phyloP scores from a whole-genome alignment of 2,797 vertebrate genomes.

The Crax fasciolata region DNA sequence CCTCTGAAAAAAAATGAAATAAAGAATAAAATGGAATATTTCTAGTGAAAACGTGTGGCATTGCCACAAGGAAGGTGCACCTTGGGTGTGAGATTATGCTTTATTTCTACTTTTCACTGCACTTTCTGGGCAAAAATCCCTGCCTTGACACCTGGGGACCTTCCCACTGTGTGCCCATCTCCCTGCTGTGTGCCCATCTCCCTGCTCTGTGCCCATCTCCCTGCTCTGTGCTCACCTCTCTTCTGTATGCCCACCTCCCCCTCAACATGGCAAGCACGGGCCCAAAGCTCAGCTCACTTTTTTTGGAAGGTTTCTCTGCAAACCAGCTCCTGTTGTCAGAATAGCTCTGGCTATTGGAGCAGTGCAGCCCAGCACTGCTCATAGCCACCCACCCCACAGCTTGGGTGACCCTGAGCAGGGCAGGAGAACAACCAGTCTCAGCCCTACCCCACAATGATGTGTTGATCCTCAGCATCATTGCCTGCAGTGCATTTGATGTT shows the following conservation, averaged over 20 bases:
- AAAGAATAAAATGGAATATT: not conserved
- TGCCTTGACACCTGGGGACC: not conserved
- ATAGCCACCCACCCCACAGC: not conserved
- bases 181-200: not conserved
- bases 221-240: not conserved
- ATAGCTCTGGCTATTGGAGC: not conserved
- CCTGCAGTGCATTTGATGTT: not conserved
- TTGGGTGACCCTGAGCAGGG: fast-evolving
- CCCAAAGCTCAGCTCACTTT: not conserved
- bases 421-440: not conserved
- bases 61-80: not conserved
- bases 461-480: not conserved
- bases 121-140: not conserved
- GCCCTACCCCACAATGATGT: not conserved
- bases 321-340: not conserved
- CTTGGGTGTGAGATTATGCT: not conserved
- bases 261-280: not conserved
- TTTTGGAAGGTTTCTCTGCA: not conserved
- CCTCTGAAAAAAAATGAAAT: not conserved
- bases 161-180: not conserved
- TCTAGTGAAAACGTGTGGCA: not conserved
- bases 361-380: not conserved
- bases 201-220: not conserved
- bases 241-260: not conserved
- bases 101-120: not conserved